phyloP scores from a whole-genome alignment of 2,888 invertebrate species.

The Dicycla oo region DNA sequence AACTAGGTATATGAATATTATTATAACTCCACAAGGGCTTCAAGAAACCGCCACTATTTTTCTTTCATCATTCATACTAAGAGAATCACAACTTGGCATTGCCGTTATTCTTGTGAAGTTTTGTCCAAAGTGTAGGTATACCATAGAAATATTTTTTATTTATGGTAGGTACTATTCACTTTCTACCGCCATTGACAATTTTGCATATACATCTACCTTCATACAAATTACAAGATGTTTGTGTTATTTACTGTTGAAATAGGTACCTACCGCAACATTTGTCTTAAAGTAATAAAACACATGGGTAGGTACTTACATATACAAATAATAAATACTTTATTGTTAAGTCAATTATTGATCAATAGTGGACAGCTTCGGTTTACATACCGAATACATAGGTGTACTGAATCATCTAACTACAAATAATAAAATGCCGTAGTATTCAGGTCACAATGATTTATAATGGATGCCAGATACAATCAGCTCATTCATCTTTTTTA shows the following conservation, averaged over 20 bases:
- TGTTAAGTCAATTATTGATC: not conserved
- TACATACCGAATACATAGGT: not conserved
- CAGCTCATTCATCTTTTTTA: slow-evolving; percentile 2
- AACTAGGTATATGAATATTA: too few relatives aligned
- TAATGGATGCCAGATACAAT: not conserved
- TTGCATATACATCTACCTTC: too few relatives aligned
- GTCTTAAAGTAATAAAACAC: not conserved
- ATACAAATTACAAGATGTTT: too few relatives aligned
- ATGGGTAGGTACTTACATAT: too few relatives aligned
- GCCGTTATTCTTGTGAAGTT: not conserved
- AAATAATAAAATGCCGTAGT: not conserved
- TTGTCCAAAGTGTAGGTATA: too few relatives aligned
- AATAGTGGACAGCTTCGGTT: not conserved
- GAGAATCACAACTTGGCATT: not conserved
- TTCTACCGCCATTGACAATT: not conserved
- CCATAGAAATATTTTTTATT: too few relatives aligned
- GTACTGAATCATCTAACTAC: not conserved
- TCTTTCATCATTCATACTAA: not conserved
- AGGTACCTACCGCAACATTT: too few relatives aligned
- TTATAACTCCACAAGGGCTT: not conserved
- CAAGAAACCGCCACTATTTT: not conserved
- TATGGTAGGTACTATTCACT: not conserved
- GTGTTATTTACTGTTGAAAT: too few relatives aligned
- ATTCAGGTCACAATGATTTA: not conserved
- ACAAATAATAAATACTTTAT: slow-evolving; percentile 17